Evolutionary conservation across 2,113 vertebrate species (phyloP), one percentile per base, ranked within the genome.

Genomic region (Coturnix japonica): DNA sequence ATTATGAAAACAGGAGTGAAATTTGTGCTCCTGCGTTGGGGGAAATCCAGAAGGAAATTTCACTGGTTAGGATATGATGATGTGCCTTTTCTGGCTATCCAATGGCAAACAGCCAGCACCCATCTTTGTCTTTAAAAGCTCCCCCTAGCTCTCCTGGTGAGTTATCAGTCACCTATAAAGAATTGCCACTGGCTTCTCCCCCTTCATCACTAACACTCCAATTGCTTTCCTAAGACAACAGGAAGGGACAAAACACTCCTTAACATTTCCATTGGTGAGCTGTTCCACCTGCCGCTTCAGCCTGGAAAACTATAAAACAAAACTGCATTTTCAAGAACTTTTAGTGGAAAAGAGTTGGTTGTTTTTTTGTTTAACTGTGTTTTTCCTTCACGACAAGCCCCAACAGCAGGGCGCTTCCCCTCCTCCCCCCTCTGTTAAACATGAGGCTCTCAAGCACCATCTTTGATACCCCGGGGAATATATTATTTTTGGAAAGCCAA

Each of bases 401-500:
- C 59, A 73, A n/a, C 5, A 63, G 44, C 18, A 67, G 44, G 72
- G 66, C 18, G 23, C 33, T 67, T 66, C 47, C 54, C 35, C 33
- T 33, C 63, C 47, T 37, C 37, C 54, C 35, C n/a, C 73, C 74
- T 89, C 64, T 77, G 64, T 81, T 56, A 46, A 91, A 91, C 39
- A 61, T 1, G 25, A 64, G 41, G 60, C 30, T 78, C n/a, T 78
- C 73, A 69, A 80, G 77, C 69, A 33, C 25, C 60, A 60, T 17
- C 78, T 81, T 59, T 54, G 53, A 0, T 59, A 60, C 85, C 79
- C 37, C 26, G 89, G 44, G 85, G 78, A 91, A 85, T 37, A 85
- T 86, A 93, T 90, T 95, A 93, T 73, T 77, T 94, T 77, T 80
- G 63, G 81, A 70, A 81, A 95, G 47, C 53, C 31, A 77, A 4